Percentiles rank a stretch among this genome's conserved stretches.
Conservation (phyloP, 2,888 invertebrate species). For the Pherbina coryleti region DNA sequence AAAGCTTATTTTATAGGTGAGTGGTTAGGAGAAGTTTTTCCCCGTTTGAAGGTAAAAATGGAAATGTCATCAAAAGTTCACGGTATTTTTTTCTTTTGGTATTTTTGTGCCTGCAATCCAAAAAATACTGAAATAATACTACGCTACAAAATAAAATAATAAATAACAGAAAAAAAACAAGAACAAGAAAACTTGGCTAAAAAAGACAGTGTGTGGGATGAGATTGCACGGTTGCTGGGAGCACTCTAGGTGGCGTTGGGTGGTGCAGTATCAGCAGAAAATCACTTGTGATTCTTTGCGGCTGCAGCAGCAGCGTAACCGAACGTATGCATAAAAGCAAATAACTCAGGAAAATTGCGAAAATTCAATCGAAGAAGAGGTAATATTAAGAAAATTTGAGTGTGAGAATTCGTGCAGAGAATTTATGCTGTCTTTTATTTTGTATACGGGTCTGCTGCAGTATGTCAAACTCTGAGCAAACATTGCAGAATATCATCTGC, state of each 20-base stretch:
- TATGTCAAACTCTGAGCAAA: no score
- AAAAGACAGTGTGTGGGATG: conserved; percentile 5
- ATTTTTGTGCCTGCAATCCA: conserved; percentile 12
- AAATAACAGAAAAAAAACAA: background rate
- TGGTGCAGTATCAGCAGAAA: conserved; percentile 10
- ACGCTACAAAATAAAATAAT: background rate
- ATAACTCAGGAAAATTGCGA: background rate
- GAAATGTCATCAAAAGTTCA: conserved; percentile 19
- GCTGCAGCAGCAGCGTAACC: background rate
- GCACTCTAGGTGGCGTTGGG: background rate
- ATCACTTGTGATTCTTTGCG: conserved; percentile 4
- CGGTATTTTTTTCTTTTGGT: background rate
- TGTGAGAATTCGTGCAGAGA: no score
- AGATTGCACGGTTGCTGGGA: background rate
- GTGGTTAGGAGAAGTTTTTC: background rate
- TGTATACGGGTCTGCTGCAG: no score
- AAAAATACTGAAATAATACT: background rate
- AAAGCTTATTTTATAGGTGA: background rate
- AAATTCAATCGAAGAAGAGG: conserved; percentile 17
- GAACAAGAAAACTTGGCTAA: background rate
- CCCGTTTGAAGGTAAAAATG: conserved; percentile 19
- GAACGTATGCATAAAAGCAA: background rate
- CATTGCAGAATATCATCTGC: no score
- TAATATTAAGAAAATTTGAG: background rate
- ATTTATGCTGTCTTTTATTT: no score